Conservation (phyloP, 2,797 vertebrate genomes). For the Clamator glandarius region DNA sequence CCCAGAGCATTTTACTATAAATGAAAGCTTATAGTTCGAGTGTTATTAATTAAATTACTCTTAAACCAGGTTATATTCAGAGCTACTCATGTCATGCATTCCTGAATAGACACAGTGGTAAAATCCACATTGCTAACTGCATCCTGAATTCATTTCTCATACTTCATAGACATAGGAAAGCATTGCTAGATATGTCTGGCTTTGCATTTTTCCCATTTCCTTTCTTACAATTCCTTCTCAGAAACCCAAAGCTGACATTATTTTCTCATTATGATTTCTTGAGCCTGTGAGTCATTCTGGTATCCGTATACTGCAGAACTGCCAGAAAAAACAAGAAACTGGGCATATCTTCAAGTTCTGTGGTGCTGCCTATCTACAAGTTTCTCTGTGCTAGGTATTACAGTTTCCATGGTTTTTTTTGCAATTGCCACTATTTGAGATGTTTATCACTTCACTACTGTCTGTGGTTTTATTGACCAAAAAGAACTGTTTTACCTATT, state of each 20-base stretch:
- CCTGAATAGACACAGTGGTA: constrained; percentile 30
- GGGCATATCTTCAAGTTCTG: neutral
- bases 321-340: neutral
- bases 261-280: neutral
- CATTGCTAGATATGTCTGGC: neutral
- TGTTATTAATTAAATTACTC: constrained; percentile 59
- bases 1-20: neutral
- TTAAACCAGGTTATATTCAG: constrained; percentile 35
- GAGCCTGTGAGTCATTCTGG: neutral
- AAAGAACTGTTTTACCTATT: neutral
- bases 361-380: neutral
- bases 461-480: neutral
- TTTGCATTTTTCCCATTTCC: neutral
- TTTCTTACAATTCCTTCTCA: neutral
- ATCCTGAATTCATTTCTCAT: constrained; percentile 43
- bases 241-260: neutral
- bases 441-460: neutral
- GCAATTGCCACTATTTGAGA: neutral
- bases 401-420: neutral
- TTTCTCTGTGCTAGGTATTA: neutral
- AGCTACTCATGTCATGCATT: constrained; percentile 40
- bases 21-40: constrained; percentile 28
- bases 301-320: neutral
- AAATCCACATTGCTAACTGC: constrained; percentile 58
- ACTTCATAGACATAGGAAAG: constrained; percentile 1